Percentiles rank a stretch among this genome's conserved stretches.
Conservation (phyloP, 1,140 invertebrate genomes). For the Liolophura sinensis region DNA sequence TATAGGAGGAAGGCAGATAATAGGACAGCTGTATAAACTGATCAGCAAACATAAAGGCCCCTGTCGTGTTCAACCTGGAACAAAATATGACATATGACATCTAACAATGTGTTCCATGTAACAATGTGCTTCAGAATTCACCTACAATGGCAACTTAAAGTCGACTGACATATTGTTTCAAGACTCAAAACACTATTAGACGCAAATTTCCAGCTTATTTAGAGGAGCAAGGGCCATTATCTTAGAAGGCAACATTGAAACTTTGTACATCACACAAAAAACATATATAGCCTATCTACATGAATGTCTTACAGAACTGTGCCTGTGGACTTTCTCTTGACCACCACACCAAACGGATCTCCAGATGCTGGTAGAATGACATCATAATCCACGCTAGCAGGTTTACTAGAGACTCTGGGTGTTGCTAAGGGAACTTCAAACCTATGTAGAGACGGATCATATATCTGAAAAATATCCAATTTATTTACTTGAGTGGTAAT, state of each 20-base stretch:
- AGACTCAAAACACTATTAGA: neutral
- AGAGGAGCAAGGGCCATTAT: neutral
- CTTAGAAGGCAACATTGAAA: neutral
- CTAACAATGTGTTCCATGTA: neutral
- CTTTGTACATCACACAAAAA: constrained; percentile 2
- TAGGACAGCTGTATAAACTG: constrained; percentile 41
- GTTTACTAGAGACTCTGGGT: constrained; percentile 13
- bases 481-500: neutral
- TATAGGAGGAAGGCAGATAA: constrained; percentile 24
- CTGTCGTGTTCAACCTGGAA: constrained; percentile 31
- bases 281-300: constrained; percentile 4
- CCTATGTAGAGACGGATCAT: constrained; percentile 19
- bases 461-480: constrained; percentile 21
- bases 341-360: constrained; percentile 22
- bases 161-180: neutral
- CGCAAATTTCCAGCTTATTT: neutral
- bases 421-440: constrained; percentile 31
- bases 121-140: neutral
- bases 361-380: constrained; percentile 19
- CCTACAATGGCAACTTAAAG: neutral
- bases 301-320: constrained; percentile 3
- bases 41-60: constrained; percentile 35
- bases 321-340: constrained; percentile 7
- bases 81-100: constrained; percentile 1
- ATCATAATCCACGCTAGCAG: constrained; percentile 13